A percentile compares a stretch with the other conserved stretches of the same genome.
These are phyloP conservation scores for Pegoplata infirma DNA, from an alignment of 2,888 invertebrate species.

Conservation along the genomic window DNA sequence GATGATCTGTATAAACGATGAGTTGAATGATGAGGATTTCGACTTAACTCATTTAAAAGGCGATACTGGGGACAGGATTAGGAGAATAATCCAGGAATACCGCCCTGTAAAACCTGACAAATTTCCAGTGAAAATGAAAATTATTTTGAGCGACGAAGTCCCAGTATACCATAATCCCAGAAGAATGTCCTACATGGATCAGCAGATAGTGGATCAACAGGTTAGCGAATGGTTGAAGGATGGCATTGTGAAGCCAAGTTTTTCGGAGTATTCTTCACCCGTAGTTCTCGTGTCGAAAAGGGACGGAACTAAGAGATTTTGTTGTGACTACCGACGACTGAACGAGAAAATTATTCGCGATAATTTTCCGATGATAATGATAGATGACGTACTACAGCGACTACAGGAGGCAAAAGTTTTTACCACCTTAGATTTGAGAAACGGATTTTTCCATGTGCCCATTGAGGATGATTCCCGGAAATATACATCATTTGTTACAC, in stretches of 20 bases:
- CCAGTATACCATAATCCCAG: slow-evolving; percentile 2
- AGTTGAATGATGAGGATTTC: too few species aligned
- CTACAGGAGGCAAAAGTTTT: slow-evolving; percentile 37
- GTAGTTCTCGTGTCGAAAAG: slow-evolving; percentile 1
- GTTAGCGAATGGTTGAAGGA: slow-evolving; percentile 15
- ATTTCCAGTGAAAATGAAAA: slow-evolving; percentile 14
- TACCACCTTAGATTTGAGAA: slow-evolving; percentile 44
- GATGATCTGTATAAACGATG: too few species aligned
- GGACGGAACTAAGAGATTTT: slow-evolving; percentile 44
- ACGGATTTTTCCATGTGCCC: slow-evolving; percentile 58
- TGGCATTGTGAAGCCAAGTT: not conserved
- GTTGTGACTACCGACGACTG: slow-evolving; percentile 40
- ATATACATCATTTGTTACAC: slow-evolving; percentile 47
- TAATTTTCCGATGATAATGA: slow-evolving; percentile 52
- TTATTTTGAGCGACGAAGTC: not conserved
- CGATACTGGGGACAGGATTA: not conserved
- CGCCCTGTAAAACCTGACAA: not conserved
- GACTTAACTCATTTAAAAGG: not conserved
- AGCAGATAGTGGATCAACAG: not conserved
- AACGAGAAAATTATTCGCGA: slow-evolving; percentile 41
- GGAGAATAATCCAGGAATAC: not conserved
- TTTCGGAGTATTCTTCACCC: not conserved
- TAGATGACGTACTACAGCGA: slow-evolving; percentile 47
- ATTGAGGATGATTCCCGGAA: slow-evolving; percentile 29
- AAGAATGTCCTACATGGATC: slow-evolving; percentile 7